Percentiles rank a stretch among this genome's conserved stretches.
These are phyloP conservation scores for Thecocarcelia acutangulata DNA, from an alignment of 2,888 invertebrate genomes.

Conservation along the genomic window DNA sequence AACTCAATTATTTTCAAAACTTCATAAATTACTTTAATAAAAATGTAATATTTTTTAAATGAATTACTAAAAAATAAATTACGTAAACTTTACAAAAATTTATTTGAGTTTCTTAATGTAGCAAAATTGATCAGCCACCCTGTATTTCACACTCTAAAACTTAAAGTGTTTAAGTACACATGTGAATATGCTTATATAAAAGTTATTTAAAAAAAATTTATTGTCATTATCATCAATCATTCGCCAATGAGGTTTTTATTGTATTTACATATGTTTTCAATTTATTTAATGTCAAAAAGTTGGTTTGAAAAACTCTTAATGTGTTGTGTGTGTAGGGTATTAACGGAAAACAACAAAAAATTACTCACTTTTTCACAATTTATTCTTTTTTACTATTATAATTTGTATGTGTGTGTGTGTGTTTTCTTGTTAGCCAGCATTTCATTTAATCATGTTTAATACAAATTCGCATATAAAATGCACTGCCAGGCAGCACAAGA, in stretches of 20 bases:
- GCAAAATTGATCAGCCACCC: no score
- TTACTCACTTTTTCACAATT: neutral
- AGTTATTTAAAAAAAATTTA: no score
- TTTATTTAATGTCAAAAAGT: neutral
- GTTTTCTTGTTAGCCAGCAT: slow-evolving; percentile 21
- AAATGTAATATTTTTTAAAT: no score
- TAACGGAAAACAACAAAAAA: neutral
- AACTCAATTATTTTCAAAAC: no score
- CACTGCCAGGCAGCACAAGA: slow-evolving; percentile 5
- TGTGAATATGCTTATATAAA: no score
- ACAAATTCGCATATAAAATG: slow-evolving; percentile 45
- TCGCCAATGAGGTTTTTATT: neutral
- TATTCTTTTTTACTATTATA: neutral
- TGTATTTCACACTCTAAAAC: no score
- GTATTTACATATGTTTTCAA: neutral
- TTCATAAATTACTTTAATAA: no score
- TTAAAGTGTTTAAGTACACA: neutral
- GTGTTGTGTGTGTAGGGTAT: neutral
- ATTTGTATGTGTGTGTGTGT: neutral
- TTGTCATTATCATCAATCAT: slow-evolving; percentile 2
- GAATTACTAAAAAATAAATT: no score
- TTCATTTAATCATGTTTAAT: slow-evolving; percentile 51
- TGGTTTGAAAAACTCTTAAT: neutral
- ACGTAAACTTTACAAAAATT: no score
- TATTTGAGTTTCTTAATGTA: no score